Evolutionary conservation across 37 sponge, comb jelly and placozoan species (phyloP), one percentile per base, ranked within the genome.

Genomic region (Beroe ovata): DNA sequence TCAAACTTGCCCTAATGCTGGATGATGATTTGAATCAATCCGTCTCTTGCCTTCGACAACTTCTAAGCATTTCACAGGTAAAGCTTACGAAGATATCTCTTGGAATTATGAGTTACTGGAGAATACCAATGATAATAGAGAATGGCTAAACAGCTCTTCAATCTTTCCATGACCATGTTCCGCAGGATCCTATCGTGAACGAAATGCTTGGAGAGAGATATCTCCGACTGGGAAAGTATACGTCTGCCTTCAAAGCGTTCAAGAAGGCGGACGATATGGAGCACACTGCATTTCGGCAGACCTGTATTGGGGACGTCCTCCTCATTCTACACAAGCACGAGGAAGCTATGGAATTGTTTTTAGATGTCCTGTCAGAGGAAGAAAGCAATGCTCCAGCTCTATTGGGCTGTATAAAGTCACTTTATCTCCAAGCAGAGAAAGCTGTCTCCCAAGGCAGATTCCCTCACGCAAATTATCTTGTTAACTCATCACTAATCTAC

Each of bases 161-260:
- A 19, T 11, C 11, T 18, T 18, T 58, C 18, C 11, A 58, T 58
- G 59, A 58, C 18, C 18, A 19, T 19, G 11, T 58, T 58, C 59
- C 18, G 59, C 69, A 26, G 35, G 84, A 77, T 20, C 47, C 84
- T 33, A 16, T 77, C 18, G 25, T 36, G 25, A 22, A 36, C 25
- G 84, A 77, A 23, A 42, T 77, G 21, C 84, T 77, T 19, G 84
- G 47, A 42, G 84, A 77, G n/a, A 39, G 41, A 2, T 77, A 77
- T 26, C 47, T 77, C 0, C 14, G 22, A 21, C 4, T 42, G 8
- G 84, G 84, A 3, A 39, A 25, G n/a, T 77, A 41, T 54, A 0
- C n/a, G 11, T 77, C 84, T 14, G 69, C 69, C 2, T 66, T 34
- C 69, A 66, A 30, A 14, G 18, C 69, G 16, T 66, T 29, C 69